Conservation (phyloP, 2,888 invertebrate genomes). For the Eristalinus sepulchralis region DNA sequence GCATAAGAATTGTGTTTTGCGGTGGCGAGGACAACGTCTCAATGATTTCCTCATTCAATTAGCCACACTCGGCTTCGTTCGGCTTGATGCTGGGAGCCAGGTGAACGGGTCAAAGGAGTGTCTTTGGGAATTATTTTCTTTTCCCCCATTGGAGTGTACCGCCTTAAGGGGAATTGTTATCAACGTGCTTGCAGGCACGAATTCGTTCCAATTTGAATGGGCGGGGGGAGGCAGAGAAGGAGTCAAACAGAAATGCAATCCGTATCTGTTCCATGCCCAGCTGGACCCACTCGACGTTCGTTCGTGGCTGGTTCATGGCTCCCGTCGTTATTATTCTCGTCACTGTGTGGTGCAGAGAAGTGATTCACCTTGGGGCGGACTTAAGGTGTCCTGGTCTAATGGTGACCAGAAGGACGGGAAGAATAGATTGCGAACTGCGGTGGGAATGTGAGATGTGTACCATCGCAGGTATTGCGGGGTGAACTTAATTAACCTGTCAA, state of each 20-base stretch:
- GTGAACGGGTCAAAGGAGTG: neutral
- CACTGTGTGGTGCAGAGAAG: constrained; percentile 4
- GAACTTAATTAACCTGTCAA: constrained; percentile 12
- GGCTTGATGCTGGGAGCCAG: neutral
- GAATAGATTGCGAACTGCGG: neutral
- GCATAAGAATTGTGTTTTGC: constrained; percentile 14
- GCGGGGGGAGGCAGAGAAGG: neutral
- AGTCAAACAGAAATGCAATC: neutral
- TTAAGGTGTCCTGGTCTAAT: neutral
- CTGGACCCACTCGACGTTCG: neutral
- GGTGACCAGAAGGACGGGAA: neutral
- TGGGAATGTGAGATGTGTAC: neutral
- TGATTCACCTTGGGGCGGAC: neutral
- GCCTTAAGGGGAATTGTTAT: neutral
- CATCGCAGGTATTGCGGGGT: neutral
- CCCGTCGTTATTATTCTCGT: constrained; percentile 6
- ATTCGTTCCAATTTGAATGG: neutral
- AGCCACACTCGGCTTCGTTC: constrained; percentile 11
- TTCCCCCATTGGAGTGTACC: neutral
- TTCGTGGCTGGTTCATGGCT: neutral
- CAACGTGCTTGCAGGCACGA: neutral
- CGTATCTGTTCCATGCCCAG: constrained; percentile 5
- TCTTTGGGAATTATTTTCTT: neutral
- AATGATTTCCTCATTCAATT: constrained; percentile 30
- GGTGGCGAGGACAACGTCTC: constrained; percentile 3